phyloP scores from a whole-genome alignment of 2,888 invertebrate species.

The Euphydryas editha region DNA sequence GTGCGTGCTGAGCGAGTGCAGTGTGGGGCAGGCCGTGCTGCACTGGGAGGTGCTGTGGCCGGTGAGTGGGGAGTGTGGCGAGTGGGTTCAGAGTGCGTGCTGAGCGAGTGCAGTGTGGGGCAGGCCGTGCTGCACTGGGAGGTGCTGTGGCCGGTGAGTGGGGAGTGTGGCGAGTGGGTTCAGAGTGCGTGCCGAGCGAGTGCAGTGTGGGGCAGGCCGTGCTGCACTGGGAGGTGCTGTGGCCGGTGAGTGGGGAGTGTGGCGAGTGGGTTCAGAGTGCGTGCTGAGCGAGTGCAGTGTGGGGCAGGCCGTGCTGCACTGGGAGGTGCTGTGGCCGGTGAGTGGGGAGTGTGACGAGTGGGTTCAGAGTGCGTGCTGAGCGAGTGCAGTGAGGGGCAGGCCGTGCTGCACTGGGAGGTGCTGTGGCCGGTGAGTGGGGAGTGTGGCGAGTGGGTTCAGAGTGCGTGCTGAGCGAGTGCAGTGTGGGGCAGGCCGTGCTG shows the following conservation, averaged over 20 bases:
- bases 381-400: neutral
- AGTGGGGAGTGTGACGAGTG: no score
- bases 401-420: neutral
- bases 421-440: no score
- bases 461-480: neutral
- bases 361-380: neutral
- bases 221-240: no score
- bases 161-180: no score
- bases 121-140: constrained; percentile 94
- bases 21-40: constrained; percentile 85
- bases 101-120: neutral
- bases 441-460: no score
- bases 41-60: constrained; percentile 97
- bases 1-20: neutral
- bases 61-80: constrained; percentile 73
- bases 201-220: neutral
- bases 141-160: constrained; percentile 92
- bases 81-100: neutral
- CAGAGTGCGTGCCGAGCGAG: neutral
- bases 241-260: no score
- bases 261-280: no score
- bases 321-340: no score
- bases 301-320: neutral
- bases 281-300: no score
- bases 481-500: neutral